These are phyloP conservation scores for Drosophila pseudotalamancana DNA, from an alignment of 2,888 invertebrate genomes.

Conservation along the genomic window DNA sequence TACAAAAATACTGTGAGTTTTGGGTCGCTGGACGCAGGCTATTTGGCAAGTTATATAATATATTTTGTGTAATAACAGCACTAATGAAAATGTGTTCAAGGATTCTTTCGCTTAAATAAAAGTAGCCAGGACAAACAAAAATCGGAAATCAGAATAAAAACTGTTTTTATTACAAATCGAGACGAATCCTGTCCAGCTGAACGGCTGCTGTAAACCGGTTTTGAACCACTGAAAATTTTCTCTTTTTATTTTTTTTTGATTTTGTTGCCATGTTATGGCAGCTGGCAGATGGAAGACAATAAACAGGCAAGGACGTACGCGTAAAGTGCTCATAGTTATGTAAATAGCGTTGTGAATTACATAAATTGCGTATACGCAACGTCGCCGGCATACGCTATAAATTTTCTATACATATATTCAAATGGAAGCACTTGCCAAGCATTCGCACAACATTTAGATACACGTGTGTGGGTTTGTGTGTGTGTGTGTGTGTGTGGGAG, in stretches of 20 bases:
- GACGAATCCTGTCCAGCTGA: too few relatives aligned
- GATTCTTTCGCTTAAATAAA: too few relatives aligned
- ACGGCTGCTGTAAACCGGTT: too few relatives aligned
- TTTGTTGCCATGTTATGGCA: too few relatives aligned
- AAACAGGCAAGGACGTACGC: constrained; percentile 32
- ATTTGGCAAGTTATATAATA: too few relatives aligned
- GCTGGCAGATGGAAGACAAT: constrained; percentile 19
- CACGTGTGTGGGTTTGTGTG: constrained; percentile 21
- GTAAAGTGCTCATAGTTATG: constrained; percentile 63
- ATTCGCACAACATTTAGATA: constrained; percentile 77
- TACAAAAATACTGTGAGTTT: too few relatives aligned
- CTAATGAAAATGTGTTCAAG: too few relatives aligned
- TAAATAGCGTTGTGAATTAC: constrained; percentile 75
- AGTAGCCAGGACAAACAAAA: too few relatives aligned
- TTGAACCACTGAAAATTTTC: background rate
- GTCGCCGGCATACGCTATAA: constrained; percentile 61
- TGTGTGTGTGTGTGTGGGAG: constrained; percentile 17
- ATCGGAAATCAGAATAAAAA: too few relatives aligned
- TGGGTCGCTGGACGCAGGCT: too few relatives aligned
- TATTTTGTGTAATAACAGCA: background rate
- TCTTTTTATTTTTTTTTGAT: background rate
- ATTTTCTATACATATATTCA: constrained; percentile 63
- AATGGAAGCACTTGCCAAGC: constrained; percentile 55
- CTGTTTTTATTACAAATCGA: too few relatives aligned
- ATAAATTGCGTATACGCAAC: constrained; percentile 76